Evolutionary conservation across 1,140 invertebrate species (phyloP), one percentile per base, ranked within the genome.

Genomic region (Aphidius gifuensis): DNA sequence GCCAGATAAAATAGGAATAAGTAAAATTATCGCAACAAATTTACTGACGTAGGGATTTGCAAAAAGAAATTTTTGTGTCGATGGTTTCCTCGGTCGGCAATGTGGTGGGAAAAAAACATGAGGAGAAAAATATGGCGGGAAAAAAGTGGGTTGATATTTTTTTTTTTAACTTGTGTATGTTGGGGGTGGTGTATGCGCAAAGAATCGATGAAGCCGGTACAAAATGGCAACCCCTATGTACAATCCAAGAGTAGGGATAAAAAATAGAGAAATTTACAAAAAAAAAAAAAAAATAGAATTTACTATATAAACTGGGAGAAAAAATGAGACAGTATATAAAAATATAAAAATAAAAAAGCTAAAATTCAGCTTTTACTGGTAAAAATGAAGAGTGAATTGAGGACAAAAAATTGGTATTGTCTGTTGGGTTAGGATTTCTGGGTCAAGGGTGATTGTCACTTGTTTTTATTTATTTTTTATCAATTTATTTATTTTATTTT

Each of bases 151-250:
- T 46, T 40, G 11, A n/a, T 6, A 0, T 32, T 32, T 32, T 32
- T 32, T 32, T 32, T 32, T 32, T 32, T 32, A 32, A 0, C 1
- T 32, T 3, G 1, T 32, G 4, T 32, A 57, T 66, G 46, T 64
- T 61, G 67, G 63, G 64, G 55, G 66, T 72, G 57, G 72, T 72
- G 71, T 74, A 66, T 71, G 73, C 74, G 74, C 71, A 74, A 32
- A 32, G 73, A 69, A 74, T 76, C 74, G 69, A 73, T 74, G 71
- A 74, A 69, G 69, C 65, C 60, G 2, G 43, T 60, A 61, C 68
- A 75, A 75, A 74, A 75, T 75, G 74, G 73, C 74, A 73, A 71
- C 71, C 61, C 47, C 23, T 32, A 32, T 32, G 9, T 6, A 38
- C 38, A 44, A 60, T 32, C 16, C 39, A 47, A 9, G 51, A 62